phyloP scores from a whole-genome alignment of 2,113 vertebrate species.

The Pongo abelii region DNA sequence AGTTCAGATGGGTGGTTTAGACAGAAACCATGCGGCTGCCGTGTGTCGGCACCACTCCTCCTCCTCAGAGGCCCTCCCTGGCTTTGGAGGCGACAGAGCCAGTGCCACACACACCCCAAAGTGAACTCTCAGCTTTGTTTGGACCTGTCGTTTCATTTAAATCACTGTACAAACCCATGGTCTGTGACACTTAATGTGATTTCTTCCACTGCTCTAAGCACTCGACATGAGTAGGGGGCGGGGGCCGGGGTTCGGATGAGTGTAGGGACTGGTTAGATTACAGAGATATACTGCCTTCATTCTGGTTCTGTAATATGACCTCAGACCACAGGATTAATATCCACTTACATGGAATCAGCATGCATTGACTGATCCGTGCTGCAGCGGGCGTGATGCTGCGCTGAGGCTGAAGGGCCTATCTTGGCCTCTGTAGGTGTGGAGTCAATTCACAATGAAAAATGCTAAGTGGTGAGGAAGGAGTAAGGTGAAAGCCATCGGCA shows the following conservation, averaged over 20 bases:
- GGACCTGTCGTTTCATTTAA: background rate
- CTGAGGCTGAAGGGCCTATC: fast-evolving
- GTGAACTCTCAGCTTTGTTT: background rate
- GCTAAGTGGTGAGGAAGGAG: background rate
- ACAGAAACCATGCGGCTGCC: background rate
- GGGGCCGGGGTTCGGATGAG: background rate
- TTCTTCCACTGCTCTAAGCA: background rate
- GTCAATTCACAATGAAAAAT: background rate
- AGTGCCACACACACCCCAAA: fast-evolving
- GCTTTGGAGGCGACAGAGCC: background rate
- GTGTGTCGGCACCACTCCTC: fast-evolving
- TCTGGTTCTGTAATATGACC: background rate
- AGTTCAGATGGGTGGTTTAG: background rate
- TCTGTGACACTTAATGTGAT: background rate
- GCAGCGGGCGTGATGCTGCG: fast-evolving
- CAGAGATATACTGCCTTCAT: background rate
- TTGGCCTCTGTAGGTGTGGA: background rate
- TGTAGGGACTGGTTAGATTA: background rate
- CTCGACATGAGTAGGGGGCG: background rate
- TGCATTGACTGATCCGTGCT: background rate
- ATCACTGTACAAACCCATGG: background rate
- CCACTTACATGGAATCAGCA: background rate
- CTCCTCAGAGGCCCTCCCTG: background rate
- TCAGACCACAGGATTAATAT: background rate
- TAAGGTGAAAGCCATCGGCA: too few species aligned